These are phyloP conservation scores for Corydoras maculifer DNA, from an alignment of 2,113 vertebrate genomes.

Conservation along the genomic window DNA sequence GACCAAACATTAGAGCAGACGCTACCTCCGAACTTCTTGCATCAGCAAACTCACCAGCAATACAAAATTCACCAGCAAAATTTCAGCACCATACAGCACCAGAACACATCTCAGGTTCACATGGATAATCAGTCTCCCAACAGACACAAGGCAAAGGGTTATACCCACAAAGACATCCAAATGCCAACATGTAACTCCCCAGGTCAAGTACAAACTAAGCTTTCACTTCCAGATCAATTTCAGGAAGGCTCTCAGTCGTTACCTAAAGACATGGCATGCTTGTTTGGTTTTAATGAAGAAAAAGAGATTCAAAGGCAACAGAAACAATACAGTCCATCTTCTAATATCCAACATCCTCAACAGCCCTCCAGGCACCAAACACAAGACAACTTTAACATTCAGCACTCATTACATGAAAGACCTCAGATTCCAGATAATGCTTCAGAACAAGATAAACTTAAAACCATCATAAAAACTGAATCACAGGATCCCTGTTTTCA, in stretches of 20 bases:
- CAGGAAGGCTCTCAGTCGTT: too few relatives aligned
- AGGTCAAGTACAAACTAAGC: too few relatives aligned
- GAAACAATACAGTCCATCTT: constrained; percentile 65
- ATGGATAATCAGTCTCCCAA: constrained; percentile 37
- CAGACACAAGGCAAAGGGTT: constrained; percentile 54
- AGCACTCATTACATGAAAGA: neutral
- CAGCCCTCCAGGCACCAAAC: constrained; percentile 61
- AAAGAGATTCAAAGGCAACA: constrained; percentile 55
- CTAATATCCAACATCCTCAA: constrained; percentile 60
- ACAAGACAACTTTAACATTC: constrained; percentile 49
- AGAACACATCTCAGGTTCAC: constrained; percentile 21
- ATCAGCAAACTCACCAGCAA: constrained; percentile 32
- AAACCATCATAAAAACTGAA: constrained; percentile 51
- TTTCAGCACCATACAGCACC: constrained; percentile 38
- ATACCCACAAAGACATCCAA: constrained; percentile 38
- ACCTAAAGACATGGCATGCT: constrained; percentile 44
- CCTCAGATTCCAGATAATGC: too few relatives aligned
- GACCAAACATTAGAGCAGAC: too few relatives aligned
- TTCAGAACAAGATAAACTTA: too few relatives aligned
- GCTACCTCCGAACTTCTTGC: too few relatives aligned
- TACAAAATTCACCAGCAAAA: constrained; percentile 57
- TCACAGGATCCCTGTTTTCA: constrained; percentile 47
- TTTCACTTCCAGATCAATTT: too few relatives aligned
- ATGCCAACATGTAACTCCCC: too few relatives aligned
- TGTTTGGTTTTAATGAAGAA: constrained; percentile 57